A percentile compares a stretch with the other conserved stretches of the same genome.
These are phyloP conservation scores for Bugula neritina DNA, from an alignment of 2,888 invertebrate species.

Conservation along the genomic window DNA sequence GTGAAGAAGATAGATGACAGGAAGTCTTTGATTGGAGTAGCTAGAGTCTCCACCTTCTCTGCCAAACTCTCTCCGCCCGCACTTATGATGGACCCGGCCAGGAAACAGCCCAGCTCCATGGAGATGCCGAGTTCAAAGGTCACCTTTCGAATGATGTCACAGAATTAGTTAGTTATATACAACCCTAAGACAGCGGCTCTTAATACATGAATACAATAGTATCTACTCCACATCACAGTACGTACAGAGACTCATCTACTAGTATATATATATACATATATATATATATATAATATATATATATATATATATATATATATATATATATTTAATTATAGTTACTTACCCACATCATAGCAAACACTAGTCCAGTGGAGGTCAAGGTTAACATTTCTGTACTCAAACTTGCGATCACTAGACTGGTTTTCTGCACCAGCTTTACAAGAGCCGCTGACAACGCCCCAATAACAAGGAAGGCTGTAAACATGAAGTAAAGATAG, in stretches of 20 bases:
- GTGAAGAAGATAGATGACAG: constrained; percentile 35
- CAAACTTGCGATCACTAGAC: background rate
- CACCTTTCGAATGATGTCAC: constrained; percentile 31
- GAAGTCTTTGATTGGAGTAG: constrained; percentile 35
- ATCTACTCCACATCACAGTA: too few relatives aligned
- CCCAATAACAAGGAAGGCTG: background rate
- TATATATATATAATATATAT: too few relatives aligned
- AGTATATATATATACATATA: too few relatives aligned
- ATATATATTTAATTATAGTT: too few relatives aligned
- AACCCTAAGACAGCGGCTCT: too few relatives aligned
- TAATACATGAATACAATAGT: too few relatives aligned
- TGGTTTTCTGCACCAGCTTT: background rate
- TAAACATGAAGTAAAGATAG: background rate
- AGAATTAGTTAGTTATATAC: too few relatives aligned
- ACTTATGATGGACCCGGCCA: constrained; percentile 35
- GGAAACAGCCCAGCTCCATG: constrained; percentile 38
- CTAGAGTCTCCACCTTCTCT: constrained; percentile 32
- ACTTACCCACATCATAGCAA: constrained; percentile 23
- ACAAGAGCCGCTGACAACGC: background rate
- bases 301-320: too few relatives aligned
- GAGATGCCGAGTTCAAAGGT: constrained; percentile 34
- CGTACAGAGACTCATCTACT: too few relatives aligned
- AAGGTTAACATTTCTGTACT: background rate
- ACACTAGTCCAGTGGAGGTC: background rate
- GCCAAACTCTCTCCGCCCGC: constrained; percentile 32